phyloP scores from a whole-genome alignment of 1,140 invertebrate species.

The Xylocopa sonorina region DNA sequence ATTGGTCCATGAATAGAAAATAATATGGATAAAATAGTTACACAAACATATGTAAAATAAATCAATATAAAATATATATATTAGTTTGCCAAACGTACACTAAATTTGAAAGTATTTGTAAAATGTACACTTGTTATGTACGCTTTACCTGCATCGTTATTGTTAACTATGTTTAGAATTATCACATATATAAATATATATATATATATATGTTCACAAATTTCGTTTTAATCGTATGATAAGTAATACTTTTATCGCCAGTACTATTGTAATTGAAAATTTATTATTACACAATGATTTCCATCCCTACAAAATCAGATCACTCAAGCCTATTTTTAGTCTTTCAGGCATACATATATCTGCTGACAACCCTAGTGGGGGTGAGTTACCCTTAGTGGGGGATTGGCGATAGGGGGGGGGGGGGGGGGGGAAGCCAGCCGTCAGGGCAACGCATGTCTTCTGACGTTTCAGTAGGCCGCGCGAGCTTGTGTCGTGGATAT shows the following conservation, averaged over 20 bases:
- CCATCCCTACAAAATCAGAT: slow-evolving; percentile 26
- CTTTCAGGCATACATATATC: slow-evolving; percentile 31
- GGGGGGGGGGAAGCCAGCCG: slow-evolving; percentile 31
- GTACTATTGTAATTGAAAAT: background rate
- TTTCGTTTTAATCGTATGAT: background rate
- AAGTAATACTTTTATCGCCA: background rate
- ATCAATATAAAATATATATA: too few relatives aligned
- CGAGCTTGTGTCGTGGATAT: slow-evolving; percentile 22
- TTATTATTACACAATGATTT: slow-evolving; percentile 15
- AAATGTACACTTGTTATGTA: too few relatives aligned
- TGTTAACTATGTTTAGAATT: too few relatives aligned
- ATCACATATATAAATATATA: too few relatives aligned
- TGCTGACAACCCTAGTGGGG: slow-evolving; percentile 36
- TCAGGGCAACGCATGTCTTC: slow-evolving; percentile 51
- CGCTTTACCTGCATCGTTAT: too few relatives aligned
- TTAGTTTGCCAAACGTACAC: too few relatives aligned
- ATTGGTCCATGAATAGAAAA: too few relatives aligned
- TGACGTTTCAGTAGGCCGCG: slow-evolving; percentile 49
- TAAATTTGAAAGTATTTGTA: too few relatives aligned
- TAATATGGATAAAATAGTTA: too few relatives aligned
- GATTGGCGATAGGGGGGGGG: slow-evolving; percentile 27
- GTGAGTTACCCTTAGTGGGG: slow-evolving; percentile 41
- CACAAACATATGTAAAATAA: too few relatives aligned
- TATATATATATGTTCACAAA: background rate
- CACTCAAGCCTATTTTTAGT: slow-evolving; percentile 42